These are phyloP conservation scores for Drosophila insularis DNA, from an alignment of 1,140 invertebrate genomes.

Conservation along the genomic window DNA sequence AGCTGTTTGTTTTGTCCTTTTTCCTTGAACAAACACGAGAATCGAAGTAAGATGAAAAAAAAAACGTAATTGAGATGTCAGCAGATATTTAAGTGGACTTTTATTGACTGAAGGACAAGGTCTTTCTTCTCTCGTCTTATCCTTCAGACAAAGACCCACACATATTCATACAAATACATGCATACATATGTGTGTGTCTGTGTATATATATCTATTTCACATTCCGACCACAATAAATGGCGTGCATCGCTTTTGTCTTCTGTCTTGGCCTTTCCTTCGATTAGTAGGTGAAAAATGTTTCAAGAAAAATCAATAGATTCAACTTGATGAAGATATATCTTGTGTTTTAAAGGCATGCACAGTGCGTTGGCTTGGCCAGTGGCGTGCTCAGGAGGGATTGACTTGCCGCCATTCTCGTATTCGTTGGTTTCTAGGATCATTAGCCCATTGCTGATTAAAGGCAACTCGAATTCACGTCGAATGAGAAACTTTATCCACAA, in stretches of 20 bases:
- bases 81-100: slow-evolving; percentile 79
- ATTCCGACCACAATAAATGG: slow-evolving; percentile 47
- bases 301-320: slow-evolving; percentile 64
- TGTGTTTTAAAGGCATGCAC: slow-evolving; percentile 8
- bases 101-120: slow-evolving; percentile 63
- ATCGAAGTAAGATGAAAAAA: slow-evolving; percentile 58
- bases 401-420: neutral
- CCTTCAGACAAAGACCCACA: slow-evolving; percentile 23
- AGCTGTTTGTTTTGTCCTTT: slow-evolving; percentile 9
- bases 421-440: neutral
- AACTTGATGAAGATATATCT: slow-evolving; percentile 23
- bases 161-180: neutral
- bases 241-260: slow-evolving; percentile 60
- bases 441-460: neutral
- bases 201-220: slow-evolving; percentile 21
- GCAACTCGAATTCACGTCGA: neutral
- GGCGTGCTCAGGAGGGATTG: neutral
- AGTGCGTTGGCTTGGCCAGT: neutral
- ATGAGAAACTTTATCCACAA: neutral
- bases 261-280: slow-evolving; percentile 46
- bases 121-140: slow-evolving; percentile 11
- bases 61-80: slow-evolving; percentile 78
- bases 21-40: slow-evolving; percentile 23
- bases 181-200: neutral
- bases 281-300: slow-evolving; percentile 55